These are phyloP conservation scores for Drosophila bipectinata DNA, from an alignment of 1,140 invertebrate species.

Conservation along the genomic window DNA sequence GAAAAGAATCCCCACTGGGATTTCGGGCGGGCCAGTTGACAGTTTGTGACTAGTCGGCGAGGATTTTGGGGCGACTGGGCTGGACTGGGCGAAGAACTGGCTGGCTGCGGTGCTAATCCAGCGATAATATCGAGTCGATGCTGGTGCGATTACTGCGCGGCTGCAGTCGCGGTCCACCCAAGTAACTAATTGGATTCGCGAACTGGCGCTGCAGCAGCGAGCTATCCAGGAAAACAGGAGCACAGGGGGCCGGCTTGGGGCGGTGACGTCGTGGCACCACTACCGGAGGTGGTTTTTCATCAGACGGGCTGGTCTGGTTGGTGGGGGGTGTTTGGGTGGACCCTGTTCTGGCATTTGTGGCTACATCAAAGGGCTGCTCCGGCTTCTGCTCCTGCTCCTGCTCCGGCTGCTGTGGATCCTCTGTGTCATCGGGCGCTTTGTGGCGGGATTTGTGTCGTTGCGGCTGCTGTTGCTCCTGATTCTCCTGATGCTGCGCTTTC, in stretches of 20 bases:
- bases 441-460: slow-evolving; percentile 69
- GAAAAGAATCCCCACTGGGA: slow-evolving; percentile 14
- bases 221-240: slow-evolving; percentile 65
- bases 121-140: slow-evolving; percentile 88
- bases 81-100: slow-evolving; percentile 2
- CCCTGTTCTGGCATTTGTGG: slow-evolving; percentile 58
- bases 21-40: slow-evolving; percentile 17
- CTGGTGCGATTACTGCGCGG: slow-evolving; percentile 85
- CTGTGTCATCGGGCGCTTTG: slow-evolving; percentile 73
- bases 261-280: slow-evolving; percentile 24
- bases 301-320: not conserved
- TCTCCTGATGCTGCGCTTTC: slow-evolving; percentile 36
- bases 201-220: slow-evolving; percentile 85
- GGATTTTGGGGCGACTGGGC: not conserved
- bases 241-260: slow-evolving; percentile 27
- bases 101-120: slow-evolving; percentile 85
- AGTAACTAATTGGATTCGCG: slow-evolving; percentile 89
- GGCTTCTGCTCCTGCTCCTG: not conserved
- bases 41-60: slow-evolving; percentile 46
- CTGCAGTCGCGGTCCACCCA: slow-evolving; percentile 87
- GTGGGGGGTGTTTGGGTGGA: slow-evolving; percentile 16
- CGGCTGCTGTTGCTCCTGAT: slow-evolving; percentile 26
- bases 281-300: slow-evolving; percentile 7
- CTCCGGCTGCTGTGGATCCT: slow-evolving; percentile 11
- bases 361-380: slow-evolving; percentile 62